Evolutionary conservation across 2,113 vertebrate species (phyloP), one percentile per base, ranked within the genome.

Genomic region (Engraulis encrasicolus): DNA sequence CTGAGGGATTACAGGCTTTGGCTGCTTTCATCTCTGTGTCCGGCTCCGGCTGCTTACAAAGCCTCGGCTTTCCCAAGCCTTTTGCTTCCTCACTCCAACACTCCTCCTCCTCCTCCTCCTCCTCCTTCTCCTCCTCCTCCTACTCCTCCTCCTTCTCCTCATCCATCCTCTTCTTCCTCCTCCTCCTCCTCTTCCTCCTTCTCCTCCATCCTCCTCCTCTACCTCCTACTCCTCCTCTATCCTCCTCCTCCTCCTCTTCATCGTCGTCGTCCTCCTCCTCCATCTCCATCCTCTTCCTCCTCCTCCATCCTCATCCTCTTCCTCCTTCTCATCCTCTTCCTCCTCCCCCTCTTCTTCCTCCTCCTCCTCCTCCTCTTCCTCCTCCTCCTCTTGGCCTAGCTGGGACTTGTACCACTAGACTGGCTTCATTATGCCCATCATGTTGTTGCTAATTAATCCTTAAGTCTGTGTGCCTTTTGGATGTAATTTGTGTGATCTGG

Each of bases 1-100:
- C 79, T 83, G 81, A 50, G 85, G 85, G 83, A 81, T 88, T 84
- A 85, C 84, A 84, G 86, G 82, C 79, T 78, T 87, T 83, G 50
- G 50, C 82, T 74, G 79, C 66, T 86, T 87, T 85, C 61, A 82
- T 85, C 50, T 50, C 82, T 85, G 83, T 82, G 83, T 90, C 80
- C 77, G 61, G 54, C 52, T 82, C 82, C 83, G 78, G 50, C 54
- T 77, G 48, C 49, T 23, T 82, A n/a, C 45, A 74, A 74, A 74
- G 66, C 66, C 66, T 50, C 80, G 34, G 84, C 61, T 87, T 74
- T 71, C 6, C 23, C 45, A 74, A 81, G 23, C 18, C 50, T 36
- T 20, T 45, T 37, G 27, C 34, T 74, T 14, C 12, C 34, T 14
- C 12, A 34, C 34, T 31, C n/a, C 14, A 74, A 71, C 27, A 34